Percentiles rank a stretch among this genome's conserved stretches.
phyloP scores from a whole-genome alignment of 2,888 invertebrate species.

The Tetranychus truncatus region DNA sequence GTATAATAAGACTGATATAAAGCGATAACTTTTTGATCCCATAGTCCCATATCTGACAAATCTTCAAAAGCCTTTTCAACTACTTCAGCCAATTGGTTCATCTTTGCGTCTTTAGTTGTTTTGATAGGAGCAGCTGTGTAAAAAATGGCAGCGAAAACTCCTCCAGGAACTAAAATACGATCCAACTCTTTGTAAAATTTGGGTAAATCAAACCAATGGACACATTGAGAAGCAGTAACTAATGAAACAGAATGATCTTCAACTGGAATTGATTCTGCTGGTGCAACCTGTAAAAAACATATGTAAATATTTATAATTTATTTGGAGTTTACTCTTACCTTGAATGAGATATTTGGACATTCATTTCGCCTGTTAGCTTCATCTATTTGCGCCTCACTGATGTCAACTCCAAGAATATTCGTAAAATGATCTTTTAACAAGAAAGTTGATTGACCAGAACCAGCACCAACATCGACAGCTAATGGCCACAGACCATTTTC shows the following conservation, averaged over 20 bases:
- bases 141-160: conserved; percentile 32
- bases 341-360: conserved; percentile 21
- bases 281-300: conserved; percentile 31
- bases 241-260: conserved; percentile 31
- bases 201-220: conserved; percentile 36
- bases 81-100: background rate
- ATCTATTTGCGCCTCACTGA: conserved; percentile 33
- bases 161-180: conserved; percentile 33
- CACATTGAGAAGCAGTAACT: conserved; percentile 34
- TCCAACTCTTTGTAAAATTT: conserved; percentile 35
- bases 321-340: conserved; percentile 23
- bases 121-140: conserved; percentile 4
- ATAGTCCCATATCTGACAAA: background rate
- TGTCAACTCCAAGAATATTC: conserved; percentile 35
- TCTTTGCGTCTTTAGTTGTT: background rate
- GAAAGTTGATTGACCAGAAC: conserved; percentile 37
- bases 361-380: conserved; percentile 31
- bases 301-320: too few species aligned
- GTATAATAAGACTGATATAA: conserved; percentile 26
- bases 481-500: conserved; percentile 23
- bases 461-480: conserved; percentile 39
- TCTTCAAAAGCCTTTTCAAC: background rate
- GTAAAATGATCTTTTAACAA: conserved; percentile 34
- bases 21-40: background rate
- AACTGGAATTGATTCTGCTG: conserved; percentile 33